A percentile compares a stretch with the other conserved stretches of the same genome.
Evolutionary conservation across 2,888 invertebrate genomes (phyloP).

Genomic region (Hartigia nigra): DNA sequence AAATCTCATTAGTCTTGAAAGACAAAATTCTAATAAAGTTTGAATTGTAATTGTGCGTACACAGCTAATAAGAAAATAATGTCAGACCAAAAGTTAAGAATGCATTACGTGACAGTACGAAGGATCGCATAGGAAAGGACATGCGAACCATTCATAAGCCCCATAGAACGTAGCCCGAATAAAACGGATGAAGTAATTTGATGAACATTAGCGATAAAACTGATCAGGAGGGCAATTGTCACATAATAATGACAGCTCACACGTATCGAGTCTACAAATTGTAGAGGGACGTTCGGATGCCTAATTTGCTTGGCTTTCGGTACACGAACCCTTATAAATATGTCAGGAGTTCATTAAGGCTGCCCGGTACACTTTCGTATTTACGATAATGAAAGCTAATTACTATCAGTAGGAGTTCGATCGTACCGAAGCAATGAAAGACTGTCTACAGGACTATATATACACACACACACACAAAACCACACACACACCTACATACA

Average conservation of each 20-base stretch:
- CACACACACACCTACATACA: neutral
- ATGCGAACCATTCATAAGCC: neutral
- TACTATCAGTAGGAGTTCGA: conserved; percentile 43
- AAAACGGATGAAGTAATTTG: conserved; percentile 19
- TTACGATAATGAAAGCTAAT: conserved; percentile 38
- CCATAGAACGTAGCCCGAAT: neutral
- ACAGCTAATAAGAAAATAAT: neutral
- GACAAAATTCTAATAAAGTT: neutral
- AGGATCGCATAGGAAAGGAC: neutral
- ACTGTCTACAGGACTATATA: neutral
- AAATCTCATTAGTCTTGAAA: neutral
- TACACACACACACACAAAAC: neutral
- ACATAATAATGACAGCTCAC: conserved; percentile 18
- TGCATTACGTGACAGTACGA: neutral
- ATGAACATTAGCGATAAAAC: conserved; percentile 19
- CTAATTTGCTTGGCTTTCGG: conserved; percentile 2
- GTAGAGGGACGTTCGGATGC: neutral
- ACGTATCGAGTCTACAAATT: conserved; percentile 6
- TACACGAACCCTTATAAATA: conserved; percentile 40
- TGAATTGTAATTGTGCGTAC: neutral
- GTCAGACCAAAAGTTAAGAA: neutral
- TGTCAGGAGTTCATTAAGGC: conserved; percentile 49
- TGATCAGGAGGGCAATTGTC: conserved; percentile 21
- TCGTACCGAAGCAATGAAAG: conserved; percentile 8
- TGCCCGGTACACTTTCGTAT: conserved; percentile 42